Percentiles rank a stretch among this genome's conserved stretches.
Conservation (phyloP, 1,140 invertebrate species). For the Drosophila watanabei region DNA sequence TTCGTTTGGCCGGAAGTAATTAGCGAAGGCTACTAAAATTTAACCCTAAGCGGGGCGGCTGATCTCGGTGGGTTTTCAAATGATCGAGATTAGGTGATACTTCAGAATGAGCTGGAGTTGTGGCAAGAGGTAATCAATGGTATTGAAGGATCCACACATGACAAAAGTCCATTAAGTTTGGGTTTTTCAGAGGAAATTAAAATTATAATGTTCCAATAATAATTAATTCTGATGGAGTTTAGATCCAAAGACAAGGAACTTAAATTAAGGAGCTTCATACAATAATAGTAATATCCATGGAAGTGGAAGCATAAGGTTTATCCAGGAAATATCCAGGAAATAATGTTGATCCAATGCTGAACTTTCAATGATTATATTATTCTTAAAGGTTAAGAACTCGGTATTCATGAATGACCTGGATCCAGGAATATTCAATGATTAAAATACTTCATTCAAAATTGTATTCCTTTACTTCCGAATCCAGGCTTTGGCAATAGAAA, state of each 20-base stretch:
- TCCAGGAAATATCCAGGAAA: too few relatives aligned
- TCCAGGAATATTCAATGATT: too few relatives aligned
- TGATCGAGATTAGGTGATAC: background rate
- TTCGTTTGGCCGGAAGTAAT: constrained; percentile 69
- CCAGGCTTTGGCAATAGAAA: too few relatives aligned
- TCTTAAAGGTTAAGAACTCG: background rate
- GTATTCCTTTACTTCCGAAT: too few relatives aligned
- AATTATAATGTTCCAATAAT: background rate
- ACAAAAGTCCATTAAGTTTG: background rate
- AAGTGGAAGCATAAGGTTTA: background rate
- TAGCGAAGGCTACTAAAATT: constrained; percentile 20
- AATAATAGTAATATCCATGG: background rate
- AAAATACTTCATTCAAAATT: too few relatives aligned
- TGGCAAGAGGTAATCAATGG: background rate
- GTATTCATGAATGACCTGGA: background rate
- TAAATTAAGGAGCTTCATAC: background rate
- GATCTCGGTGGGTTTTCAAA: constrained; percentile 1
- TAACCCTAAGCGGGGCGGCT: background rate
- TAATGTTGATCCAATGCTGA: background rate
- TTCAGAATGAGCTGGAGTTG: background rate
- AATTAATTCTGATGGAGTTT: too few relatives aligned
- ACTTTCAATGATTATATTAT: too few relatives aligned
- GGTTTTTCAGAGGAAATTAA: background rate
- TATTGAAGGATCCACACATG: constrained; percentile 3
- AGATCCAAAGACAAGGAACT: background rate